These are phyloP conservation scores for Ctena decussata DNA, from an alignment of 2,888 invertebrate genomes.

Conservation along the genomic window DNA sequence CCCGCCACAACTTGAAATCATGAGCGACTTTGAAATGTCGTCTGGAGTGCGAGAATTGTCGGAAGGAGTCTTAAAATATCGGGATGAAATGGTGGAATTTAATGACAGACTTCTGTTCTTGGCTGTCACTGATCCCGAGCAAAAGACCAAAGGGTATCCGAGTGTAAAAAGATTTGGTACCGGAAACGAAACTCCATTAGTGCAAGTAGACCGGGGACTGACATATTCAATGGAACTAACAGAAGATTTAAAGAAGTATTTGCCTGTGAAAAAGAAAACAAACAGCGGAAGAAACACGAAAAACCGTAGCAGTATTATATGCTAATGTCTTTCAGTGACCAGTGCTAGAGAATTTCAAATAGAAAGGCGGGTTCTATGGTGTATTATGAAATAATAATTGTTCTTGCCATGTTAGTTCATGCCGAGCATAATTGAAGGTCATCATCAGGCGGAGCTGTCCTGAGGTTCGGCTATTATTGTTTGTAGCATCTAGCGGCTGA, in stretches of 20 bases:
- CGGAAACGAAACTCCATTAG: constrained; percentile 56
- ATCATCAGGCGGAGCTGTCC: too few relatives aligned
- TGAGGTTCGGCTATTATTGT: too few relatives aligned
- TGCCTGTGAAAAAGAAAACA: not conserved
- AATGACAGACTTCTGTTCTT: constrained; percentile 83
- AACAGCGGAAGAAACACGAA: not conserved
- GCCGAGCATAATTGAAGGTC: too few relatives aligned
- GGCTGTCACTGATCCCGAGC: constrained; percentile 72
- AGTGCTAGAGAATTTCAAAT: too few relatives aligned
- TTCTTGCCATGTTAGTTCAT: too few relatives aligned
- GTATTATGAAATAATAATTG: too few relatives aligned
- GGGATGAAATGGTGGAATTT: constrained; percentile 83
- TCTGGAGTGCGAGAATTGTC: constrained; percentile 83
- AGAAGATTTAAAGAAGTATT: constrained; percentile 55
- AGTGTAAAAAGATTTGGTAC: constrained; percentile 72
- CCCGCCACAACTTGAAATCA: constrained; percentile 83
- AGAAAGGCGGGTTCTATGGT: too few relatives aligned
- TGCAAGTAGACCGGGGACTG: constrained; percentile 62
- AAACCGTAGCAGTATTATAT: not conserved
- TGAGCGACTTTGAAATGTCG: constrained; percentile 80
- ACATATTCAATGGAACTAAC: constrained; percentile 73
- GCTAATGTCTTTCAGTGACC: not conserved
- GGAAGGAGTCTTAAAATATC: constrained; percentile 85
- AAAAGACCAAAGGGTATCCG: constrained; percentile 68
- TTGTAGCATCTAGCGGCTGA: too few relatives aligned